A percentile compares a stretch with the other conserved stretches of the same genome.
Evolutionary conservation across 2,888 invertebrate species (phyloP).

Genomic region (Listrodromus nycthemerus): DNA sequence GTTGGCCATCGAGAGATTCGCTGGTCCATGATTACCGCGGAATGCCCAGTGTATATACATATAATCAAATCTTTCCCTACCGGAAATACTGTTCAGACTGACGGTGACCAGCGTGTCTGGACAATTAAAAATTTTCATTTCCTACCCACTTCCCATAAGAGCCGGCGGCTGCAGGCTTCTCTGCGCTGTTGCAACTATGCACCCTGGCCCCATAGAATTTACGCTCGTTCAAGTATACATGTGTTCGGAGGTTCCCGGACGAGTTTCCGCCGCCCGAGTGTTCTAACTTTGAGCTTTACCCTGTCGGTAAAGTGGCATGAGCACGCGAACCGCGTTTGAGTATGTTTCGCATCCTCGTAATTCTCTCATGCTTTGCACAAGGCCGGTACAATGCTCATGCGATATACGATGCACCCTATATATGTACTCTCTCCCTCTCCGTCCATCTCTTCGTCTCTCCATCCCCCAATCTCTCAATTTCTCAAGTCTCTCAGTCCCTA

Average conservation of each 20-base stretch:
- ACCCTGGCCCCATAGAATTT: slow-evolving; percentile 29
- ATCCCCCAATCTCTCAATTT: too few species aligned
- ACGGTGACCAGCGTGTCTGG: slow-evolving; percentile 9
- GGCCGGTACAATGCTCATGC: slow-evolving; percentile 33
- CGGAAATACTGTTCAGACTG: slow-evolving; percentile 8
- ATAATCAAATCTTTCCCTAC: background rate
- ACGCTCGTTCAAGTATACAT: slow-evolving; percentile 48
- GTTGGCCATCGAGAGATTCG: background rate
- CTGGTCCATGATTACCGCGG: background rate
- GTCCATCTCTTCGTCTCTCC: slow-evolving; percentile 1
- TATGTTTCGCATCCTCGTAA: slow-evolving; percentile 38
- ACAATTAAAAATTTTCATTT: slow-evolving; percentile 57
- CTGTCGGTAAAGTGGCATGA: slow-evolving; percentile 30
- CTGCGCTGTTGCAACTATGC: background rate
- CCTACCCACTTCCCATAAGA: slow-evolving; percentile 35
- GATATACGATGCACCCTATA: slow-evolving; percentile 69
- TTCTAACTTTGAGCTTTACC: slow-evolving; percentile 40
- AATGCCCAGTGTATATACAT: background rate
- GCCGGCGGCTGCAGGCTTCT: background rate
- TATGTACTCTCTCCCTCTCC: slow-evolving; percentile 76
- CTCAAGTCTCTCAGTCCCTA: too few species aligned
- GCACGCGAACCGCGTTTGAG: slow-evolving; percentile 30
- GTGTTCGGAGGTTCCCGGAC: slow-evolving; percentile 29
- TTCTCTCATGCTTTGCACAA: slow-evolving; percentile 48
- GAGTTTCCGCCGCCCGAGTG: slow-evolving; percentile 51